Evolutionary conservation across 2,113 vertebrate species (phyloP).

Genomic region (Macquaria ambigua): DNA sequence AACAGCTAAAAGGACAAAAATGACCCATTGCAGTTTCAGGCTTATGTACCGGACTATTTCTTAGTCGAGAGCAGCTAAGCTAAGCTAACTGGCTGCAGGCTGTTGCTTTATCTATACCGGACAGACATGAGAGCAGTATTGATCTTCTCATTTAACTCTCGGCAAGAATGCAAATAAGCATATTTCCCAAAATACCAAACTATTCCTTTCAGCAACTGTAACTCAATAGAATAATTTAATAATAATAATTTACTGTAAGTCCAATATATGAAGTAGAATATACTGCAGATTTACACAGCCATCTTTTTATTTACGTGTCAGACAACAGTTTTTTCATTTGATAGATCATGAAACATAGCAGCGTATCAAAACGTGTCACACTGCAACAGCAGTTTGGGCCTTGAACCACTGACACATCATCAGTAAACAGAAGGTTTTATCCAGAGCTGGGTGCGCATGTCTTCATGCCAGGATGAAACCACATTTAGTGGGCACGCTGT

Average conservation of each 20-base stretch:
- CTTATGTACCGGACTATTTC: neutral
- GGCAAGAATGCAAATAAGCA: no score
- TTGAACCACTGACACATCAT: conserved; percentile 8
- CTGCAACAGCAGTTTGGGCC: conserved; percentile 3
- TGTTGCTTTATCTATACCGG: neutral
- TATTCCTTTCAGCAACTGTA: neutral
- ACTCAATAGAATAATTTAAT: neutral
- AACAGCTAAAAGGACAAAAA: neutral
- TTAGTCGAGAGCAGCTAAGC: neutral
- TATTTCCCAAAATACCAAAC: neutral
- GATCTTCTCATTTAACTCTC: no score
- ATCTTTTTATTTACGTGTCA: neutral
- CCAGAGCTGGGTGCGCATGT: neutral
- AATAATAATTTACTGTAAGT: neutral
- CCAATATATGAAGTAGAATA: neutral
- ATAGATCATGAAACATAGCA: neutral
- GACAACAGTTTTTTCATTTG: neutral
- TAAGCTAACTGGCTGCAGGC: neutral
- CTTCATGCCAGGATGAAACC: conserved; percentile 16
- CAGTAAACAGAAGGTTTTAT: conserved; percentile 5
- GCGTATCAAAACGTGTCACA: neutral
- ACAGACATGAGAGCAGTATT: neutral
- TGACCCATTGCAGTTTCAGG: neutral
- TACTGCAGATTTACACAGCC: neutral
- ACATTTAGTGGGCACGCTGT: conserved; percentile 29